A percentile compares a stretch with the other conserved stretches of the same genome.
Evolutionary conservation across 1,140 invertebrate species (phyloP).

Genomic region (Aradophagus sp.): DNA sequence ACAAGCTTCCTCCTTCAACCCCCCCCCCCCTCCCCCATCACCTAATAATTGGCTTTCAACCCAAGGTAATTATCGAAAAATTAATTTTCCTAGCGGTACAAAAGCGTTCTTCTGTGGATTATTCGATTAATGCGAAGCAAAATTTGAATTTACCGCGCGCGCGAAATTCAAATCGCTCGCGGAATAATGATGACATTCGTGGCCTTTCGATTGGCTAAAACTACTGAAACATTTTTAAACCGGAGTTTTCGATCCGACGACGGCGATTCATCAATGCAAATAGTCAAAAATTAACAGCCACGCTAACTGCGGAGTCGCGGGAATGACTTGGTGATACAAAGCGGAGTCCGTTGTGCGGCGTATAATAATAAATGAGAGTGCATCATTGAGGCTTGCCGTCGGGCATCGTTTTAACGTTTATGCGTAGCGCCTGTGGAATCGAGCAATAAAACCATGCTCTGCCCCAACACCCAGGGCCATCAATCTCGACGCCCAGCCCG

Average conservation of each 20-base stretch:
- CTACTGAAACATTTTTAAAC: constrained; percentile 1
- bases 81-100: too few relatives aligned
- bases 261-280: neutral
- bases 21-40: constrained; percentile 39
- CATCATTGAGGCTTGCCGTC: constrained; percentile 51
- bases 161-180: too few relatives aligned
- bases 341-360: constrained; percentile 38
- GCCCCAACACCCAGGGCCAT: constrained; percentile 60
- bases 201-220: too few relatives aligned
- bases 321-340: constrained; percentile 18
- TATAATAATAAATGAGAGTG: constrained; percentile 62
- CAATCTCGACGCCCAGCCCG: constrained; percentile 59
- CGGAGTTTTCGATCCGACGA: too few relatives aligned
- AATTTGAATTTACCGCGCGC: too few relatives aligned
- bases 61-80: too few relatives aligned
- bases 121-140: too few relatives aligned
- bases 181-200: too few relatives aligned
- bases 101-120: too few relatives aligned
- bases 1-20: constrained; percentile 24
- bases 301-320: constrained; percentile 6
- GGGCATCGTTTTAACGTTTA: constrained; percentile 58
- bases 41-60: constrained; percentile 40
- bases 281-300: constrained; percentile 7
- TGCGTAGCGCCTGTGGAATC: constrained; percentile 55
- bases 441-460: constrained; percentile 63